Evolutionary conservation across 2,797 vertebrate genomes (phyloP).

Genomic region (Alca torda): DNA sequence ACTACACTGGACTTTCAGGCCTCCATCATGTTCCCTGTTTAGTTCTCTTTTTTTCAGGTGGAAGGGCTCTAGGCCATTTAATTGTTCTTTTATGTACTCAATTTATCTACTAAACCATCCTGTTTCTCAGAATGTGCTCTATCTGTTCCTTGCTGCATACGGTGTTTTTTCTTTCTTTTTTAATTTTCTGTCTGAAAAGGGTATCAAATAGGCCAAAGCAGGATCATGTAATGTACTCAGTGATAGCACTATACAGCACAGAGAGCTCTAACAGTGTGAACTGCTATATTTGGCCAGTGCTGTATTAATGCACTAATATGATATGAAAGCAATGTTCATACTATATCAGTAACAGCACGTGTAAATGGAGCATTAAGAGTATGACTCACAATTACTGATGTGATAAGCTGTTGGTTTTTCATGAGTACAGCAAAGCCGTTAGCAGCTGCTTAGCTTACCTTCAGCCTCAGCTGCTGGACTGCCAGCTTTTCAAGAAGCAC

Average conservation of each 20-base stretch:
- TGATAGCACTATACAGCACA: background rate
- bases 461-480: background rate
- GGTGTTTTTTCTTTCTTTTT: background rate
- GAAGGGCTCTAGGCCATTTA: background rate
- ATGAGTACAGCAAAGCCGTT: background rate
- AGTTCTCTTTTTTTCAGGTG: background rate
- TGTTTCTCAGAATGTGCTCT: background rate
- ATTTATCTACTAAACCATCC: background rate
- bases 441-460: background rate
- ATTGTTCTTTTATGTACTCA: background rate
- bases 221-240: background rate
- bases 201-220: background rate
- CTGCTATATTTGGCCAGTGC: background rate
- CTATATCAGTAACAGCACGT: background rate
- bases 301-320: background rate
- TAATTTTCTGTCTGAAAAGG: background rate
- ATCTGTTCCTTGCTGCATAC: background rate
- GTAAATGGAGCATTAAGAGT: background rate
- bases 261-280: background rate
- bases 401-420: constrained; percentile 8
- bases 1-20: background rate
- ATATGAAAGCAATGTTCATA: background rate
- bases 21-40: background rate
- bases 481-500: background rate
- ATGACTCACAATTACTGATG: background rate